Evolutionary conservation across 1,140 invertebrate genomes (phyloP).

Genomic region (Psilanteris sp.): DNA sequence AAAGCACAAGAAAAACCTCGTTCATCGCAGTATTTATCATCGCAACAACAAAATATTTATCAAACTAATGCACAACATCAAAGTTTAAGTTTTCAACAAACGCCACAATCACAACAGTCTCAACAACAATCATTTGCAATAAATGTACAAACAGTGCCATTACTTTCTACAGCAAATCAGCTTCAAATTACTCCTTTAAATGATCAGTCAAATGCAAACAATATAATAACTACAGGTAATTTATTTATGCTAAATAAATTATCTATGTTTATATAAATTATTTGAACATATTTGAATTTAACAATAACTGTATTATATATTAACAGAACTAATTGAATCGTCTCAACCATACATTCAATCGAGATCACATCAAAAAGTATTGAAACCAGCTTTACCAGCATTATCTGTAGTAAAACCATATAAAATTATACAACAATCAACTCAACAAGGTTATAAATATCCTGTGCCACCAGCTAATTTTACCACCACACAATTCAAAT

Average conservation of each 20-base stretch:
- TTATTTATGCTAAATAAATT: background rate
- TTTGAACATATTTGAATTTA: no score
- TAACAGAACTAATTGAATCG: constrained; percentile 62
- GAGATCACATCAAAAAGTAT: constrained; percentile 56
- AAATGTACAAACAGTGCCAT: constrained; percentile 69
- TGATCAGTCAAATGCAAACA: constrained; percentile 61
- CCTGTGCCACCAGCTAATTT: constrained; percentile 73
- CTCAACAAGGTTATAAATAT: constrained; percentile 78
- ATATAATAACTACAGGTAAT: constrained; percentile 53
- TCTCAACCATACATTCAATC: constrained; percentile 63
- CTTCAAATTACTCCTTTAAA: constrained; percentile 66
- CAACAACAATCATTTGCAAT: constrained; percentile 68
- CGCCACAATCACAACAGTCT: constrained; percentile 57
- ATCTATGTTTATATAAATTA: background rate
- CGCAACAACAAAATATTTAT: constrained; percentile 65
- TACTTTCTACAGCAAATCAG: constrained; percentile 62
- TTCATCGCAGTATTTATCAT: constrained; percentile 66
- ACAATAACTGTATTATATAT: background rate
- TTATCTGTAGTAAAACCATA: constrained; percentile 66
- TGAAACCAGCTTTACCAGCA: constrained; percentile 64
- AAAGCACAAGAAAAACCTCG: constrained; percentile 67
- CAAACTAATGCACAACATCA: constrained; percentile 61
- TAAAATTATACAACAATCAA: constrained; percentile 68
- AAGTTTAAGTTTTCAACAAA: constrained; percentile 63
- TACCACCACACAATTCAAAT: constrained; percentile 75